phyloP scores from a whole-genome alignment of 2,888 invertebrate genomes.

The Callosobruchus maculatus region DNA sequence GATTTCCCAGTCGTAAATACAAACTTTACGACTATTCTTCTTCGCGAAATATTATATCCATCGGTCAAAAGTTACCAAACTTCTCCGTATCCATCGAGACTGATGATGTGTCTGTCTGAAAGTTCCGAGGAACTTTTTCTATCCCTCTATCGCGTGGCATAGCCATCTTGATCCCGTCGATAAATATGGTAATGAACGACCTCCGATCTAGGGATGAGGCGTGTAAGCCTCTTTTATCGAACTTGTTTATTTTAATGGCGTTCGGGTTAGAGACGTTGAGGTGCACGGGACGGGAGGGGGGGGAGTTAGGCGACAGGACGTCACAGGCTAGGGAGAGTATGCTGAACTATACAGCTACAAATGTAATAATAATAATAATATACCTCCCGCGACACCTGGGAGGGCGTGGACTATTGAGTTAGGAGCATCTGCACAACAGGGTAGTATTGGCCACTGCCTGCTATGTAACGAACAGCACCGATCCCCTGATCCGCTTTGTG shows the following conservation, averaged over 20 bases:
- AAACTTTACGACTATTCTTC: background rate
- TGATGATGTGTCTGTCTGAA: background rate
- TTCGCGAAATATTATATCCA: background rate
- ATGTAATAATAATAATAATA: no score
- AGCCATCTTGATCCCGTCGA: constrained; percentile 22
- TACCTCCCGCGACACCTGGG: no score
- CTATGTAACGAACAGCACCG: no score
- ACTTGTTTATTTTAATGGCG: constrained; percentile 39
- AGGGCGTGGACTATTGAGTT: no score
- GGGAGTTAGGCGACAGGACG: no score
- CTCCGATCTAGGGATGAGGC: constrained; percentile 27
- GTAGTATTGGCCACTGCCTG: no score
- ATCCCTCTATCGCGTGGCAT: constrained; percentile 29
- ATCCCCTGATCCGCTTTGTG: no score
- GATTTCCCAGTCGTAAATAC: background rate
- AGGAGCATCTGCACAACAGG: no score
- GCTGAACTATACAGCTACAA: no score
- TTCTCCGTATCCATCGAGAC: background rate
- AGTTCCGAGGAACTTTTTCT: constrained; percentile 32
- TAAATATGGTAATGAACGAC: constrained; percentile 42
- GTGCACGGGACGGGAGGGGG: background rate
- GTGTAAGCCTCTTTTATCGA: constrained; percentile 33
- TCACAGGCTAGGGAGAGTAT: no score
- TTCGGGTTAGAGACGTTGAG: background rate
- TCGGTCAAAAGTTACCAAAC: background rate